Conservation (phyloP, 2,113 vertebrate genomes). For the Ctenomys sociabilis region DNA sequence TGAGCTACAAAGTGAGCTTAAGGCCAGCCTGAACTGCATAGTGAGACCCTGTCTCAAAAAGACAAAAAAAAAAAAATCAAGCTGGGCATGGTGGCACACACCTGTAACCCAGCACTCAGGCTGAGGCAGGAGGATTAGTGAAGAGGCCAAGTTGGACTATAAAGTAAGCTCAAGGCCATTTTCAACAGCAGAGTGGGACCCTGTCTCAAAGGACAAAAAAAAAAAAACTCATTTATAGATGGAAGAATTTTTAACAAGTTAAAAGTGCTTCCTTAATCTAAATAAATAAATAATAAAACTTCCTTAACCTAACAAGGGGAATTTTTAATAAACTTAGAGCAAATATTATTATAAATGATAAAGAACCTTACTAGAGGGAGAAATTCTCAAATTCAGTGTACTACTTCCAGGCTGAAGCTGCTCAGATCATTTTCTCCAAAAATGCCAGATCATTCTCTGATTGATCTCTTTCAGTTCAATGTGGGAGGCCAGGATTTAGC, state of each 20-base stretch:
- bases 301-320: background rate
- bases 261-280: background rate
- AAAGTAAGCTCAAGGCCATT: too few species aligned
- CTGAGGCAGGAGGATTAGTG: too few species aligned
- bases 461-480: background rate
- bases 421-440: slow-evolving; percentile 80
- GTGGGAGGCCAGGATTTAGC: background rate
- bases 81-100: too few species aligned
- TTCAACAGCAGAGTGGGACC: too few species aligned
- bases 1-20: too few species aligned
- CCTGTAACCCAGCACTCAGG: too few species aligned
- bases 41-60: too few species aligned
- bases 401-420: slow-evolving; percentile 57
- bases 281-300: background rate
- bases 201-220: too few species aligned
- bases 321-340: background rate
- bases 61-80: too few species aligned
- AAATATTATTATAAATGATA: slow-evolving; percentile 23
- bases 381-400: slow-evolving; percentile 71
- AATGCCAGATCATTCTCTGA: background rate
- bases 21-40: too few species aligned
- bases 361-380: slow-evolving; percentile 42
- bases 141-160: too few species aligned
- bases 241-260: slow-evolving; percentile 51
- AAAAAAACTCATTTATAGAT: background rate